These are phyloP conservation scores for Tryphoninae sp. DNA, from an alignment of 2,888 invertebrate species.

Conservation along the genomic window DNA sequence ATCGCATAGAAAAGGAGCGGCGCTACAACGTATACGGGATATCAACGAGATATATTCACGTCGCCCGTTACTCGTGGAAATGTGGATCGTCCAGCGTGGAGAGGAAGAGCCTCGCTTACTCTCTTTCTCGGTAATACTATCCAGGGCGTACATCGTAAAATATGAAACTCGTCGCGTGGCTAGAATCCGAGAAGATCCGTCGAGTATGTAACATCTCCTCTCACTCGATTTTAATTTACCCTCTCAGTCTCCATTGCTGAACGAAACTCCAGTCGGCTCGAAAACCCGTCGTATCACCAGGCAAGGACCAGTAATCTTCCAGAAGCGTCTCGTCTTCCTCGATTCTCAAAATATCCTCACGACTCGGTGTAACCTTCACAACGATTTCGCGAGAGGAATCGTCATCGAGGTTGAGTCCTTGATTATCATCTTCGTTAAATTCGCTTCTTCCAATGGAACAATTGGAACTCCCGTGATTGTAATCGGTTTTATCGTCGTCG, in stretches of 20 bases:
- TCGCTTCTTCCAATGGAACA: constrained; percentile 5
- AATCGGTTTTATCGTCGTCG: constrained; percentile 25
- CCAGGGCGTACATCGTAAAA: constrained; percentile 4
- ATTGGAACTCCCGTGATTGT: constrained; percentile 24
- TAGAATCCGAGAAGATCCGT: background rate
- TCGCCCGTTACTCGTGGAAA: constrained; percentile 52
- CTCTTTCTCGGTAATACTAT: background rate
- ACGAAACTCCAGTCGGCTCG: constrained; percentile 89
- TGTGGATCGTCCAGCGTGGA: constrained; percentile 39
- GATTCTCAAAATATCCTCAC: constrained; percentile 78
- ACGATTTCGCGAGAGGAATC: constrained; percentile 81
- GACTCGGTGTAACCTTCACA: constrained; percentile 83
- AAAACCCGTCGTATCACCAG: constrained; percentile 81
- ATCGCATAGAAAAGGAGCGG: constrained; percentile 30
- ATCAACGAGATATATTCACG: constrained; percentile 4
- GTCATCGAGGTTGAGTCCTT: background rate
- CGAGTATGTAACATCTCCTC: background rate
- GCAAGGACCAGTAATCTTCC: constrained; percentile 79
- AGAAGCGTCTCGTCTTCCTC: constrained; percentile 79
- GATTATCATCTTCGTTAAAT: constrained; percentile 33
- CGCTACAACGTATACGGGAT: constrained; percentile 9
- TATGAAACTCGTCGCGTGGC: background rate
- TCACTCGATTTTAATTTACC: constrained; percentile 80
- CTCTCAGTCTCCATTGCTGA: constrained; percentile 87
- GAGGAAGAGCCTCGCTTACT: background rate